These are phyloP conservation scores for Meandrina meandrites DNA, from an alignment of 92 coral and sea anemone species.

Conservation along the genomic window DNA sequence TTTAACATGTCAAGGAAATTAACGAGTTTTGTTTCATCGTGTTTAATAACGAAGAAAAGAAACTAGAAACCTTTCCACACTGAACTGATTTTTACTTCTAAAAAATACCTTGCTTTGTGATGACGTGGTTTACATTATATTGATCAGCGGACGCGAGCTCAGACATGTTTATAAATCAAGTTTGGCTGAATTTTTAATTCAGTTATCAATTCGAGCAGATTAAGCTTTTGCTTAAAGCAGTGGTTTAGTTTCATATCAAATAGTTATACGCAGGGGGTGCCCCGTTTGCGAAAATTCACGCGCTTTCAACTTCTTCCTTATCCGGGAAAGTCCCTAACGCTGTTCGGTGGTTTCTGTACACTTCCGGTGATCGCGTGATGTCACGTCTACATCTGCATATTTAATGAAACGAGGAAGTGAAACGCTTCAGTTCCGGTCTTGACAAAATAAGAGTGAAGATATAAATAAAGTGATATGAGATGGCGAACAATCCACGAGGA, in stretches of 20 bases:
- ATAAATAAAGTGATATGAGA: not conserved
- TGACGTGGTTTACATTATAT: not conserved
- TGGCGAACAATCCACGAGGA: not conserved
- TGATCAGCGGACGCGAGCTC: not conserved
- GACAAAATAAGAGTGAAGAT: no score
- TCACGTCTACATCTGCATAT: not conserved
- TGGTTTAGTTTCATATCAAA: not conserved
- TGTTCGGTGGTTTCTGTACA: not conserved
- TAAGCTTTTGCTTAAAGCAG: not conserved
- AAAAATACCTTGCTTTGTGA: not conserved
- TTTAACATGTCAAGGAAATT: no score
- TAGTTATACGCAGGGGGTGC: not conserved
- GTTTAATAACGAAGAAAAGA: not conserved
- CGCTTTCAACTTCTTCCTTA: not conserved
- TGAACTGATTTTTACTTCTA: not conserved
- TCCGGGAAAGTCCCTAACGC: slow-evolving; percentile 35
- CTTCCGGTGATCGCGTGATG: slow-evolving; percentile 1
- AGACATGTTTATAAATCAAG: not conserved
- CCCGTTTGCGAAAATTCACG: not conserved
- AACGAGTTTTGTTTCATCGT: no score
- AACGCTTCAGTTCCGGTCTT: not conserved
- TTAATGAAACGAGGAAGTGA: not conserved
- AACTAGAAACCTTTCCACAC: no score
- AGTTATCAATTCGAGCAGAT: not conserved
- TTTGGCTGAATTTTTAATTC: not conserved